Conservation (phyloP, 2,797 vertebrate genomes). For the Heterohyrax brucei region DNA sequence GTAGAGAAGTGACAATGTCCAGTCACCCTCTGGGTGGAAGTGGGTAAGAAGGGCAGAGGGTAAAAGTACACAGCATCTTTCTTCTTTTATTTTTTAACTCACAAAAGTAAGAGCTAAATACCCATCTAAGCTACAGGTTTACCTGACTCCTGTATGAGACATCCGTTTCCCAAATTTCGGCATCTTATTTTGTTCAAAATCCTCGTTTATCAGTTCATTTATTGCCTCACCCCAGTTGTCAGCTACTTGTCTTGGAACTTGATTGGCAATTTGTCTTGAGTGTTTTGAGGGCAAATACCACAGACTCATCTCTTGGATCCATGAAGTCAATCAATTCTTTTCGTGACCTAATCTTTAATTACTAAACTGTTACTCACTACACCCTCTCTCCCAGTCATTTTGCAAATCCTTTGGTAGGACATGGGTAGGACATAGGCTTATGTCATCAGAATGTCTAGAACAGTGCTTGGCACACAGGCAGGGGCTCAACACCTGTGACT, state of each 20-base stretch:
- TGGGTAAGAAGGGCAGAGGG: not conserved
- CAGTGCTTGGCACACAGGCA: not conserved
- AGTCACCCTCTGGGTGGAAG: not conserved
- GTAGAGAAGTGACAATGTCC: slow-evolving; percentile 72
- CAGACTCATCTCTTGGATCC: not conserved
- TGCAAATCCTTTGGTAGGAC: not conserved
- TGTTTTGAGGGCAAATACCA: not conserved
- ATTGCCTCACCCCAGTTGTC: fast-evolving
- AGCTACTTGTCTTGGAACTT: not conserved
- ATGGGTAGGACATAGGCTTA: not conserved
- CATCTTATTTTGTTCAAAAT: not conserved
- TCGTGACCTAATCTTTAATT: not conserved
- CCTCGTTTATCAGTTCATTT: not conserved
- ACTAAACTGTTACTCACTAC: not conserved
- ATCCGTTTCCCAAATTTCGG: not conserved
- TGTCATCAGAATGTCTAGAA: not conserved
- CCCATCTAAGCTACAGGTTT: not conserved
- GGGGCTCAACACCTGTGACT: fast-evolving
- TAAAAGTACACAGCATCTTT: not conserved
- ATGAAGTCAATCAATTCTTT: not conserved
- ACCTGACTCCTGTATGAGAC: too few relatives aligned
- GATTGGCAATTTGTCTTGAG: not conserved
- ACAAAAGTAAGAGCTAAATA: slow-evolving; percentile 78
- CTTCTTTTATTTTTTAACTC: slow-evolving; percentile 53
- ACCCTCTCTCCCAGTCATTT: not conserved